These are phyloP conservation scores for Netelia virgata DNA, from an alignment of 2,888 invertebrate genomes.

Conservation along the genomic window DNA sequence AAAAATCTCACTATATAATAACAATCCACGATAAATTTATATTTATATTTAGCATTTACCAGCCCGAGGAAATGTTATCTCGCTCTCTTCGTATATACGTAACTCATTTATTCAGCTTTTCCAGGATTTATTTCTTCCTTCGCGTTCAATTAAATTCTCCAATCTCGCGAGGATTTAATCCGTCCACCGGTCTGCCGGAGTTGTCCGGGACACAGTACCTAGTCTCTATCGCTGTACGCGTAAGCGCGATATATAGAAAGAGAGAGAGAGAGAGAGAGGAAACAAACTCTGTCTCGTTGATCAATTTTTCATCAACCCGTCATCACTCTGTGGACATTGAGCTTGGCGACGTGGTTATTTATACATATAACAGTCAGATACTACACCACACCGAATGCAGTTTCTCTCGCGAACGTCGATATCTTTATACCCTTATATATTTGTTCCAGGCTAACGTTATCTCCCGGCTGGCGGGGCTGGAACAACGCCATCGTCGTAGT, in stretches of 20 bases:
- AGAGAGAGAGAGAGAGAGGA: background rate
- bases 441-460: slow-evolving; percentile 24
- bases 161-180: slow-evolving; percentile 46
- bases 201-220: background rate
- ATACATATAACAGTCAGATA: background rate
- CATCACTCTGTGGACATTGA: background rate
- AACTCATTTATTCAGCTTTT: slow-evolving; percentile 3
- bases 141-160: slow-evolving; percentile 54
- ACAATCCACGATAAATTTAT: background rate
- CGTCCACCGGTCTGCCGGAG: background rate
- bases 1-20: slow-evolving; percentile 9
- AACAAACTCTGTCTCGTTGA: slow-evolving; percentile 13
- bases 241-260: background rate
- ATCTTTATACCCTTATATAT: slow-evolving; percentile 18
- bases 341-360: background rate
- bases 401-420: background rate
- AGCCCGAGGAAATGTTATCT: slow-evolving; percentile 4
- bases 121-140: slow-evolving; percentile 22
- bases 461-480: slow-evolving; percentile 10
- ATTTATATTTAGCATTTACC: background rate
- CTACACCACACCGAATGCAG: background rate
- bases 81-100: background rate
- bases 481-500: slow-evolving; percentile 13
- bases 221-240: background rate
- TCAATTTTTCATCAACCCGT: slow-evolving; percentile 49